phyloP scores from a whole-genome alignment of 2,797 vertebrate species.

The Anguilla pacifica region DNA sequence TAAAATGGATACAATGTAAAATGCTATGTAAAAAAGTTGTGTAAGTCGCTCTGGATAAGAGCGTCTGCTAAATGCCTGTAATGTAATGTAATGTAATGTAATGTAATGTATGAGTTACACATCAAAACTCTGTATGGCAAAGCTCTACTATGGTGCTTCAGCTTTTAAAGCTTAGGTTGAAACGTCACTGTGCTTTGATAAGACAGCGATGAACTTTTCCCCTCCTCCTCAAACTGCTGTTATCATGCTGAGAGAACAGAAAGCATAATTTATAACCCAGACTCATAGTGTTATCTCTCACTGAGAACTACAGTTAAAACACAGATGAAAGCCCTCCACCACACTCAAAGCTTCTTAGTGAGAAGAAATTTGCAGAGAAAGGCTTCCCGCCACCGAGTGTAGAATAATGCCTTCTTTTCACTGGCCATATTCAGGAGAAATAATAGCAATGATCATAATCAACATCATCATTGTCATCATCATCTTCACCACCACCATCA shows the following conservation, averaged over 20 bases:
- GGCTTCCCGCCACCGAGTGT: conserved; percentile 73
- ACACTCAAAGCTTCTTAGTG: conserved; percentile 42
- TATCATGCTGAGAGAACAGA: conserved; percentile 75
- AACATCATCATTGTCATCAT: not conserved
- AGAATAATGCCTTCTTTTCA: not conserved
- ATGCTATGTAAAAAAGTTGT: too few relatives aligned
- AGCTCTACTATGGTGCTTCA: conserved; percentile 18
- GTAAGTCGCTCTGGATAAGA: too few relatives aligned
- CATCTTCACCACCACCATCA: not conserved
- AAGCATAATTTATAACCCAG: conserved; percentile 78
- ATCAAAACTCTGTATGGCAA: conserved; percentile 23
- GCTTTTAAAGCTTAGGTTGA: conserved; percentile 67
- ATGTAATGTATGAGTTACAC: not conserved
- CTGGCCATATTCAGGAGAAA: not conserved
- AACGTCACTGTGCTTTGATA: conserved; percentile 80
- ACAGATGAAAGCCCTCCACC: conserved; percentile 63
- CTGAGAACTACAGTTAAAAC: conserved; percentile 78
- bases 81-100: too few relatives aligned
- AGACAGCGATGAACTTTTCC: conserved; percentile 69
- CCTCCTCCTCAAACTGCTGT: conserved; percentile 63
- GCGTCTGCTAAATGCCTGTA: too few relatives aligned
- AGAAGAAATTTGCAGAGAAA: conserved; percentile 61
- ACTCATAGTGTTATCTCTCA: conserved; percentile 74
- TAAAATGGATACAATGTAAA: too few relatives aligned
- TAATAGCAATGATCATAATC: not conserved